These are phyloP conservation scores for Rattus rattus DNA, from an alignment of 2,113 vertebrate genomes.

Conservation along the genomic window DNA sequence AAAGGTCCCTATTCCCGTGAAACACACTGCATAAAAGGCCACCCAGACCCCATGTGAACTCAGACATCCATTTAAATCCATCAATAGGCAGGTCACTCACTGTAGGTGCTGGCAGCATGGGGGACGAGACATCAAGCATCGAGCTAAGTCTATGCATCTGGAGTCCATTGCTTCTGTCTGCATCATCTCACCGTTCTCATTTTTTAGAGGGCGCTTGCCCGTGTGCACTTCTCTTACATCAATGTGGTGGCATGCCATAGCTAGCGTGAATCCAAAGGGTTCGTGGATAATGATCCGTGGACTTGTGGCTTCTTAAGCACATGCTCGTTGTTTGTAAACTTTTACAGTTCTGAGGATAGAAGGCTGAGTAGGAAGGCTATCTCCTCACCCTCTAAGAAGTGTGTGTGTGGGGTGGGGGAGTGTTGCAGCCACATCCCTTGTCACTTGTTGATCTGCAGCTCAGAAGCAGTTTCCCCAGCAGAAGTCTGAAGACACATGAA, in stretches of 20 bases:
- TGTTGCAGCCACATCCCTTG: not conserved
- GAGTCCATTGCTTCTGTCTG: not conserved
- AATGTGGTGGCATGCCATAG: rapidly evolving
- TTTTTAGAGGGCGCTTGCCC: not conserved
- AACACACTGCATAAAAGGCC: not conserved
- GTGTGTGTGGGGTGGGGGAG: not conserved
- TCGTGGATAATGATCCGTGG: not conserved
- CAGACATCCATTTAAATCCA: not conserved
- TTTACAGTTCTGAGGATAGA: not conserved
- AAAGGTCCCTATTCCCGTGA: no score
- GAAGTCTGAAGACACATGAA: not conserved
- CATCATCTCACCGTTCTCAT: not conserved
- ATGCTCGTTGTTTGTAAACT: not conserved
- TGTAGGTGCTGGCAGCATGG: not conserved
- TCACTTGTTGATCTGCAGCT: not conserved
- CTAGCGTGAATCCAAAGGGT: rapidly evolving
- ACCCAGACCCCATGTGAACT: not conserved
- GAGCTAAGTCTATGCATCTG: no score
- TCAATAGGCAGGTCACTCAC: not conserved
- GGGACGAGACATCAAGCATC: not conserved
- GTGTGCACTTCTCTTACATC: rapidly evolving
- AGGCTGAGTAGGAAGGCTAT: not conserved
- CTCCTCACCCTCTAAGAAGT: not conserved
- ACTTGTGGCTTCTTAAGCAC: not conserved
- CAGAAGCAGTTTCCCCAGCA: not conserved